Conservation (phyloP, 2,113 vertebrate genomes). For the Ia io region DNA sequence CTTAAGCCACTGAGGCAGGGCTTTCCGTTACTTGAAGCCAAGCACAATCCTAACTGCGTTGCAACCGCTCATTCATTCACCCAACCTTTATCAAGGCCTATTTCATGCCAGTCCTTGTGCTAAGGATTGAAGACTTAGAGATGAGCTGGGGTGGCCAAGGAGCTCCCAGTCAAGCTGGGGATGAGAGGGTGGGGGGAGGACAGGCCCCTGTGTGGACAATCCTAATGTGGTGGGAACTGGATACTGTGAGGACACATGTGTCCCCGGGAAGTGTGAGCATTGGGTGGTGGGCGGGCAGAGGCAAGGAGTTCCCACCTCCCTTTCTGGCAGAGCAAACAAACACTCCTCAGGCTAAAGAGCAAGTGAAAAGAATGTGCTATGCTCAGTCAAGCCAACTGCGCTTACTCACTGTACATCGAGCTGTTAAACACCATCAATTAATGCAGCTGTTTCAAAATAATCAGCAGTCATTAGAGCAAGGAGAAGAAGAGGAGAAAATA, state of each 20-base stretch:
- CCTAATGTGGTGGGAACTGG: fast-evolving
- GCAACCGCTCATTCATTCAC: background rate
- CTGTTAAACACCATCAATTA: constrained; percentile 35
- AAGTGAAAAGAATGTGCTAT: background rate
- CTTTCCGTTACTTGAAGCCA: background rate
- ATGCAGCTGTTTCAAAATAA: constrained; percentile 57
- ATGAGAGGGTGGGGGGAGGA: background rate
- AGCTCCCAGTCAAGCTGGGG: background rate
- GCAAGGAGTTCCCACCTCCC: background rate
- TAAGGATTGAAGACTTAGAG: background rate
- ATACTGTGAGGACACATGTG: fast-evolving
- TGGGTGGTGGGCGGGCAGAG: background rate
- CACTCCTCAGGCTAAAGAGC: background rate
- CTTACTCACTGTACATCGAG: background rate
- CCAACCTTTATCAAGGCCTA: background rate
- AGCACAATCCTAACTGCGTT: background rate
- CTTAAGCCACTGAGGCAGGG: background rate
- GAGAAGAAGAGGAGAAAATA: constrained; percentile 6
- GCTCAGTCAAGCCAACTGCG: constrained; percentile 10
- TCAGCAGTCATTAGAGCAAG: constrained; percentile 31
- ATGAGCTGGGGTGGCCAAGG: background rate
- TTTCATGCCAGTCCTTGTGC: background rate
- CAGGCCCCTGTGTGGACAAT: background rate
- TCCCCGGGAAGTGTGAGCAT: background rate
- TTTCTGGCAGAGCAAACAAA: background rate